Base-by-base conservation (phyloP, 2,888 invertebrate genomes). In the Andrena dorsata region DNA sequence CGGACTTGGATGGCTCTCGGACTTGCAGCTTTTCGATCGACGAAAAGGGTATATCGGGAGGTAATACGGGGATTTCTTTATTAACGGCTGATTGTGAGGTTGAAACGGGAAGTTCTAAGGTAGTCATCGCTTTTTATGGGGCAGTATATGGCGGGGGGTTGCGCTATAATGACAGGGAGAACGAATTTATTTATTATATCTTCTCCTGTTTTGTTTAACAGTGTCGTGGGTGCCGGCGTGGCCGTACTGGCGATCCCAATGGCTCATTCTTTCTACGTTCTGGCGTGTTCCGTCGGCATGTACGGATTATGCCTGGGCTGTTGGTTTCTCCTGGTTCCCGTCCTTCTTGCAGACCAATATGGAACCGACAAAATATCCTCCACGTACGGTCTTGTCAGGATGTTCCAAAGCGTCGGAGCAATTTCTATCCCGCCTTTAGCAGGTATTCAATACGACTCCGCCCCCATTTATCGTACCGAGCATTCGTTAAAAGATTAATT, bases 271-370 rank as follows among this genome's bases (percentile, higher is more conserved):
- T 96, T 96, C 94, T 95, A 96, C 93, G 94, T 96, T 0, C 94
- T 97, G 53, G 96, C 96, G 5, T 94, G 96, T 2, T 95, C 96
- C 0, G 96, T 96, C 61, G 96, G 95, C 93, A 92, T 94, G 90
- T 97, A 97, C 91, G 97, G 97, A 0, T 94, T 97, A 0, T 97
- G 97, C 82, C 95, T 97, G 26, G 97, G 97, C 28, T 96, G 97
- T 90, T 97, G 97, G 97, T 97, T 97, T 93, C 95, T 97, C 2
- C 92, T 97, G 73, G 96, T 97, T 77, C 97, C 97, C 0, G 96
- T 97, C 1, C 94, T 97, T 20, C 94, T 97, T 56, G 97, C 97
- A 0, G 96, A 97, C 90, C 95, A 97, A 20, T 97, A 97, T 91
- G 97, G 97, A 2, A 96, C 96, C 0, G 96, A 96, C 60, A 95